These are phyloP conservation scores for Rhodophaea formosa DNA, from an alignment of 2,888 invertebrate genomes.

Conservation along the genomic window DNA sequence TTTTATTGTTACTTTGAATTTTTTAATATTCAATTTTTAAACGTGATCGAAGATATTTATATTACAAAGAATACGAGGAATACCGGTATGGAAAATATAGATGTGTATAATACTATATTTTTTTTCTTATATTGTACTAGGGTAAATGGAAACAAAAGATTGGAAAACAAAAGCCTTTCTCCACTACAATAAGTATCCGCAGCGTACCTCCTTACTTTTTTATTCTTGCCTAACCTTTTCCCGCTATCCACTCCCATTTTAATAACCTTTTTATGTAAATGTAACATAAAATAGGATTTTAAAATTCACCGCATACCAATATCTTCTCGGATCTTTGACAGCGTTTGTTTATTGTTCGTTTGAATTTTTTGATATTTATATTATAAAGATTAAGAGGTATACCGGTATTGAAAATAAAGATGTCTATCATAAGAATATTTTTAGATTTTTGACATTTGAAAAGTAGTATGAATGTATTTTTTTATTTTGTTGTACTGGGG, in stretches of 20 bases:
- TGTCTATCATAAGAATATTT: too few relatives aligned
- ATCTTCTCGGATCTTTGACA: slow-evolving; percentile 10
- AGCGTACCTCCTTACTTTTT: slow-evolving; percentile 60
- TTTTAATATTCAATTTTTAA: too few relatives aligned
- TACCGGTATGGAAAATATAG: too few relatives aligned
- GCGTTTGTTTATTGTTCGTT: too few relatives aligned
- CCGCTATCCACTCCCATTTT: slow-evolving; percentile 61
- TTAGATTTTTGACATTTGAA: too few relatives aligned
- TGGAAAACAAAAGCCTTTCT: slow-evolving; percentile 52
- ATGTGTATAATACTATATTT: too few relatives aligned
- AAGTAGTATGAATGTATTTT: too few relatives aligned
- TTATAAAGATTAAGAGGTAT: too few relatives aligned
- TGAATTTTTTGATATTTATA: too few relatives aligned
- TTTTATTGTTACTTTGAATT: neutral
- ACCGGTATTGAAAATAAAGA: too few relatives aligned
- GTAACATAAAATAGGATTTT: slow-evolving; percentile 47
- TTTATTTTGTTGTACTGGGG: too few relatives aligned
- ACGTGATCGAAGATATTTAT: neutral
- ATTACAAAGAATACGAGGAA: neutral
- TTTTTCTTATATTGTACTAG: too few relatives aligned
- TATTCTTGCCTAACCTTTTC: slow-evolving; percentile 68
- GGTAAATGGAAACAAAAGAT: slow-evolving; percentile 49
- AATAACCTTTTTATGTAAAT: slow-evolving; percentile 53
- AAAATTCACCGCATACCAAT: slow-evolving; percentile 28
- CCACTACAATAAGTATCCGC: slow-evolving; percentile 50